Evolutionary conservation across 1,140 invertebrate genomes (phyloP).

Genomic region (Heliconius congener): DNA sequence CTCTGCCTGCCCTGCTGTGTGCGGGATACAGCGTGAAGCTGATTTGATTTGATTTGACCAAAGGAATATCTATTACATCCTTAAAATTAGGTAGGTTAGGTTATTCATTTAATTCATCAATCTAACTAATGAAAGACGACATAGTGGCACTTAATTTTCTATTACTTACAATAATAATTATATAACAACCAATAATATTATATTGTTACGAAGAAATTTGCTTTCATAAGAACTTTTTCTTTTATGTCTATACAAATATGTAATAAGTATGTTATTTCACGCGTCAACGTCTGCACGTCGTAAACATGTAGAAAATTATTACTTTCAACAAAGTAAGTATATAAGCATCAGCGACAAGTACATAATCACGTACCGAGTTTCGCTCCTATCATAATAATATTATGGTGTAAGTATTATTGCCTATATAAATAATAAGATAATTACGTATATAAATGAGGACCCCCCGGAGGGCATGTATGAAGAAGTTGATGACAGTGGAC

Average conservation of each 20-base stretch:
- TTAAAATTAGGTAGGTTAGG: background rate
- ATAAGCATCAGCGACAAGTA: slow-evolving; percentile 9
- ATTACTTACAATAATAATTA: background rate
- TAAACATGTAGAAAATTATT: slow-evolving; percentile 18
- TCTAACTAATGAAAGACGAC: background rate
- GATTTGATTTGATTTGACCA: background rate
- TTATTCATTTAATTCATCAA: background rate
- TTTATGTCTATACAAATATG: slow-evolving; percentile 7
- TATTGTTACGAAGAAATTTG: background rate
- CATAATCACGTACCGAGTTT: background rate
- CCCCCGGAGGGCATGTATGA: no score
- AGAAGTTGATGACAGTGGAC: no score
- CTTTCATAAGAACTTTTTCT: slow-evolving; percentile 8
- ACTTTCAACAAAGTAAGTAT: slow-evolving; percentile 7
- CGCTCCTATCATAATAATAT: background rate
- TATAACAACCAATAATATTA: slow-evolving; percentile 6
- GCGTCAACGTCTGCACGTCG: background rate
- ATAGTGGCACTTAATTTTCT: background rate
- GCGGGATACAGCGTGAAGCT: no score
- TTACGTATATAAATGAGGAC: background rate
- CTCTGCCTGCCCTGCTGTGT: no score
- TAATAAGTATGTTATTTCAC: slow-evolving; percentile 11
- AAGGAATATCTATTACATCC: background rate
- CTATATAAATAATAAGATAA: background rate
- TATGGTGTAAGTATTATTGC: background rate